phyloP scores from a whole-genome alignment of 2,797 vertebrate species.

The Hafferia zeledoni region DNA sequence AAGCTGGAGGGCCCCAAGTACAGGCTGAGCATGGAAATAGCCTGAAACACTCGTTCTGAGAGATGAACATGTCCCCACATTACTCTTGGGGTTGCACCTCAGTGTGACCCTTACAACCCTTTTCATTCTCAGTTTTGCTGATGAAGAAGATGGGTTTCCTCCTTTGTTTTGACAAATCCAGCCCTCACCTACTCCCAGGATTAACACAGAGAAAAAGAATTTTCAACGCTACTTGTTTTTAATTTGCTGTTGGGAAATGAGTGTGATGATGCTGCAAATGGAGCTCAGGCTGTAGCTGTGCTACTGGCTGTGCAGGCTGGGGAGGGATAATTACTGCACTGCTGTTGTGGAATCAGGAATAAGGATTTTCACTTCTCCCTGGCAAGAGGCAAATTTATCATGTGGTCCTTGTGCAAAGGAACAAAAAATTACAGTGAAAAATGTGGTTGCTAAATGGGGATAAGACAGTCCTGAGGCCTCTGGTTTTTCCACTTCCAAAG shows the following conservation, averaged over 20 bases:
- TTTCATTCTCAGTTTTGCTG: background rate
- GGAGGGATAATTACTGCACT: background rate
- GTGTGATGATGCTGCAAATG: background rate
- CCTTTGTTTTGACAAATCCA: background rate
- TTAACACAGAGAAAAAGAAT: background rate
- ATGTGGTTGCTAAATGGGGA: background rate
- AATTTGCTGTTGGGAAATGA: background rate
- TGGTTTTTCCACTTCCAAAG: background rate
- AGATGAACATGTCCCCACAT: accelerated
- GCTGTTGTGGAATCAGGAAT: background rate
- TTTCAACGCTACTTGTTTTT: background rate
- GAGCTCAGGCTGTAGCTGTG: background rate
- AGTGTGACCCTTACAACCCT: background rate
- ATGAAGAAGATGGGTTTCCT: background rate
- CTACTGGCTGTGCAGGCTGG: background rate
- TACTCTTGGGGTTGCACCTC: background rate
- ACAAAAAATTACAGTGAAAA: background rate
- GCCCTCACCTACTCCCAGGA: background rate
- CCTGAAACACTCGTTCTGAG: background rate
- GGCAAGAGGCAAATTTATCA: background rate
- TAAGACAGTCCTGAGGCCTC: background rate
- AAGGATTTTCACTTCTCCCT: background rate
- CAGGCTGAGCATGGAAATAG: background rate
- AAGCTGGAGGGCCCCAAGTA: background rate
- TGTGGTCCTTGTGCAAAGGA: background rate